These are phyloP conservation scores for Acrobasis suavella DNA, from an alignment of 2,888 invertebrate species.

Conservation along the genomic window DNA sequence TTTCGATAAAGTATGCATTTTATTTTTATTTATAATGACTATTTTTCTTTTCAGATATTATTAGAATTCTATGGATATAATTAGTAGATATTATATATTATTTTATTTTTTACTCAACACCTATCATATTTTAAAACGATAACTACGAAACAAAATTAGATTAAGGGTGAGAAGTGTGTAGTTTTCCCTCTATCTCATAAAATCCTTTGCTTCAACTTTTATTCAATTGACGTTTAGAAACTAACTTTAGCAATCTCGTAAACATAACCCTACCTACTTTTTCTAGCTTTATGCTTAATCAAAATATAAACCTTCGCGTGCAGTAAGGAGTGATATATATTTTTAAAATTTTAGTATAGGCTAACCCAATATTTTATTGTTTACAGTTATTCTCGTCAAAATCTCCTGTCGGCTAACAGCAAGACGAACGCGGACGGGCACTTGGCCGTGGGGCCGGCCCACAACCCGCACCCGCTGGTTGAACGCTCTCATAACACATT, in stretches of 20 bases:
- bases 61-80: constrained; percentile 35
- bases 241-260: constrained; percentile 2
- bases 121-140: constrained; percentile 36
- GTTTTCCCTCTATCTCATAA: constrained; percentile 11
- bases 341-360: not conserved
- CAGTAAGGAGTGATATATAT: not conserved
- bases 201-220: constrained; percentile 9
- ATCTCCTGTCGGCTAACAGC: constrained; percentile 88
- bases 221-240: not conserved
- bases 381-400: constrained; percentile 93
- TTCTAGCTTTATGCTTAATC: constrained; percentile 19
- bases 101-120: constrained; percentile 30
- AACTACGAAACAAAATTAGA: constrained; percentile 25
- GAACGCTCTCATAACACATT: constrained; percentile 83
- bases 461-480: constrained; percentile 68
- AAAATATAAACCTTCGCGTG: not conserved
- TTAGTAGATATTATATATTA: constrained; percentile 37
- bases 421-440: constrained; percentile 87
- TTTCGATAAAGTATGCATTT: constrained; percentile 7
- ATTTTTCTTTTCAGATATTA: constrained; percentile 76
- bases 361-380: constrained; percentile 31
- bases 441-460: constrained; percentile 61
- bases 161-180: constrained; percentile 39
- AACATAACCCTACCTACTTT: not conserved
- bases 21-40: constrained; percentile 23